Evolutionary conservation across 92 coral and sea anemone species (phyloP).

Genomic region (Palythoa grandiflora): DNA sequence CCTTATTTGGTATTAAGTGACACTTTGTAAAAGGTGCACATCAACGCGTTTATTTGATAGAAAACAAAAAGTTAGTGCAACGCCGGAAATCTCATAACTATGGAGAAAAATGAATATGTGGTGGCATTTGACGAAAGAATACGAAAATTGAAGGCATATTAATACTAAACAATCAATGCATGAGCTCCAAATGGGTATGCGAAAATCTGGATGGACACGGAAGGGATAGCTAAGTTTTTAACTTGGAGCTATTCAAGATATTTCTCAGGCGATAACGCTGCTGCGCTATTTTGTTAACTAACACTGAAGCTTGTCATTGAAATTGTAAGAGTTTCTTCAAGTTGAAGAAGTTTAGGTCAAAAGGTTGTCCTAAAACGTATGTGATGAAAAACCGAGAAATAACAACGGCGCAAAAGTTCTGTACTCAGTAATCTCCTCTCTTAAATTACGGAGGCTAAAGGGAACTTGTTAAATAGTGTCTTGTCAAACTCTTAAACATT

Average conservation of each 20-base stretch:
- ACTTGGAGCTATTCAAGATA: constrained; percentile 25
- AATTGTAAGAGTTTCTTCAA: neutral
- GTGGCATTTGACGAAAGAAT: neutral
- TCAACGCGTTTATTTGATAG: constrained; percentile 37
- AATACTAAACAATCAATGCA: neutral
- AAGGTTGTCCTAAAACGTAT: constrained; percentile 9
- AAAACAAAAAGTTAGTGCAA: constrained; percentile 9
- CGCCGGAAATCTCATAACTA: neutral
- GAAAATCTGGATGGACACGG: neutral
- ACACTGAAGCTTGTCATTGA: constrained; percentile 21
- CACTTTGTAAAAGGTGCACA: constrained; percentile 22
- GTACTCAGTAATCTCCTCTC: neutral
- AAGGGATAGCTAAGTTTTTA: neutral
- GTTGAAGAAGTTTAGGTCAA: constrained; percentile 29
- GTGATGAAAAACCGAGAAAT: neutral
- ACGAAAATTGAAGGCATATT: neutral
- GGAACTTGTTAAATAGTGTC: neutral
- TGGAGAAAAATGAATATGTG: neutral
- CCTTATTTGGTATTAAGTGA: constrained; percentile 46
- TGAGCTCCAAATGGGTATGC: neutral
- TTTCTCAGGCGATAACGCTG: neutral
- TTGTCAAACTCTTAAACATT: neutral
- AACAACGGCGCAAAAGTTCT: neutral
- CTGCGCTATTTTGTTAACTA: constrained; percentile 11
- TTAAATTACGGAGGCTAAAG: neutral